Evolutionary conservation across 2,797 vertebrate species (phyloP).

Genomic region (Malurus splendens): DNA sequence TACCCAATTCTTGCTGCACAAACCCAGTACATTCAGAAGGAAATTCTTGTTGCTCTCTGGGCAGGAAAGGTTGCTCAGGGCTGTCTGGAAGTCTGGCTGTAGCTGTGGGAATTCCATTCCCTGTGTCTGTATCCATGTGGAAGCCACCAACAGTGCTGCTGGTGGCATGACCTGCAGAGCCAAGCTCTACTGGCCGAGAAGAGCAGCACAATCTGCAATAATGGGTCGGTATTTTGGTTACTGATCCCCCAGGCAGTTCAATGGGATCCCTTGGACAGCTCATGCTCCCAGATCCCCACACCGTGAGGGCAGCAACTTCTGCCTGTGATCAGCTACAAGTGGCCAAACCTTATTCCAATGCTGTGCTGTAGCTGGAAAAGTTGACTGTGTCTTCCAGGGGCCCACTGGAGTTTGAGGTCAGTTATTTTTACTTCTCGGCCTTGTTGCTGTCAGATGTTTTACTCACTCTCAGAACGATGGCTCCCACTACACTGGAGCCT

Average conservation of each 20-base stretch:
- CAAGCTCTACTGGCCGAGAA: background rate
- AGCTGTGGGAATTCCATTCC: background rate
- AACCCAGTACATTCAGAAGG: accelerated
- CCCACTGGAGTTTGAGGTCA: background rate
- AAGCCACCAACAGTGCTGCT: background rate
- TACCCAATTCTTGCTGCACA: background rate
- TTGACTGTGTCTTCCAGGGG: background rate
- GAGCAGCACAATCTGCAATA: background rate
- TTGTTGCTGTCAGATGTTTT: slow-evolving; percentile 1
- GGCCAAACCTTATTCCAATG: background rate
- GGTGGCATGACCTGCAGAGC: background rate
- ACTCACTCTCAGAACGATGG: slow-evolving; percentile 14
- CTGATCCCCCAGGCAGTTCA: background rate
- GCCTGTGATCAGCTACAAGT: background rate
- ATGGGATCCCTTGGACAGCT: background rate
- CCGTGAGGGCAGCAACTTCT: background rate
- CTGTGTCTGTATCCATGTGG: accelerated
- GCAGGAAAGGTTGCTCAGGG: background rate
- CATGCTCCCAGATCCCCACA: background rate
- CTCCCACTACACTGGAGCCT: background rate
- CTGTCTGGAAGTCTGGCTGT: background rate
- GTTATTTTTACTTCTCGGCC: slow-evolving; percentile 29
- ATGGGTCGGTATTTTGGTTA: accelerated
- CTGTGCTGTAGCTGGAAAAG: background rate
- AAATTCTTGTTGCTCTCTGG: background rate